Conservation (phyloP, 2,113 vertebrate species). For the Dendrocopos noguchii region DNA sequence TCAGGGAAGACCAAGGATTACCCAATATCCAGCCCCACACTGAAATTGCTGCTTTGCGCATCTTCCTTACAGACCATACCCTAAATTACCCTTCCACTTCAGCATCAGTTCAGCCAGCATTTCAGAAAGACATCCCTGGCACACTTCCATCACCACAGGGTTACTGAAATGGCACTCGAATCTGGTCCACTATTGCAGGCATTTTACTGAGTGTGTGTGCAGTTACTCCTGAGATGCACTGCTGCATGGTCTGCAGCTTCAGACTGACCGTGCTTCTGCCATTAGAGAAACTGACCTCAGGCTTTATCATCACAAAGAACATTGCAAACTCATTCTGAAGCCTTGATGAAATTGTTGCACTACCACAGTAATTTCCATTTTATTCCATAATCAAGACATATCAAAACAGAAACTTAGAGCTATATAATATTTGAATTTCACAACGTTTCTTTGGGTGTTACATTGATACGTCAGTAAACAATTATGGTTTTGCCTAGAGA, state of each 20-base stretch:
- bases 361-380: neutral
- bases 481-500: neutral
- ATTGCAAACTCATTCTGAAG: neutral
- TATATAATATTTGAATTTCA: neutral
- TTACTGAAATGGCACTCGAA: neutral
- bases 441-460: neutral
- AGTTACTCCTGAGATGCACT: neutral
- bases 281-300: neutral
- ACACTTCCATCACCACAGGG: neutral
- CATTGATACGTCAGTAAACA: neutral
- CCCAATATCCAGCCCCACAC: neutral
- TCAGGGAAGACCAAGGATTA: neutral
- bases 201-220: neutral
- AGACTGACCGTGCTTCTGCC: neutral
- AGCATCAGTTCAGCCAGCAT: neutral
- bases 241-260: neutral
- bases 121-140: neutral
- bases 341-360: neutral
- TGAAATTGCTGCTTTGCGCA: neutral
- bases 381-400: neutral
- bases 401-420: neutral
- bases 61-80: neutral
- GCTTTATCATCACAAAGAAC: neutral
- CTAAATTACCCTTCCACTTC: neutral
- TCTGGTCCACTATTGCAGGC: neutral